Conservation (phyloP, 2,113 vertebrate species). For the Zonotrichia leucophrys region DNA sequence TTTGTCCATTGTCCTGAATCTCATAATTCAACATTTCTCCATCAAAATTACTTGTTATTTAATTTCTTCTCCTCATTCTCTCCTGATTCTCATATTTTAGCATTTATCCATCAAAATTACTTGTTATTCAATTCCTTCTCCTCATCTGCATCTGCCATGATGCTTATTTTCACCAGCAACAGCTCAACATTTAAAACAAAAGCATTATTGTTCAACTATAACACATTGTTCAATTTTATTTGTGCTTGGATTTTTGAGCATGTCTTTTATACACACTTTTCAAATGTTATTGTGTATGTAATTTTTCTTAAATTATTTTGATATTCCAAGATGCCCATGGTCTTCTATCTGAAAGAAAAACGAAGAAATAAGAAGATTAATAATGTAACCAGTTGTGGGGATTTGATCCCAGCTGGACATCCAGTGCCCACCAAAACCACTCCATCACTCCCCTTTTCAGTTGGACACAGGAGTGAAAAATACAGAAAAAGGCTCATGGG, state of each 20-base stretch:
- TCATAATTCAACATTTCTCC: neutral
- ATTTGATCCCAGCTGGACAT: neutral
- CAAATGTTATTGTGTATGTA: neutral
- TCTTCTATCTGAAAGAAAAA: neutral
- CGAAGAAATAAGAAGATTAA: neutral
- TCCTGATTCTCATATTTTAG: neutral
- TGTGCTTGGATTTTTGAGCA: neutral
- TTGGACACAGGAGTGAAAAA: neutral
- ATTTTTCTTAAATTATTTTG: neutral
- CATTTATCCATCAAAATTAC: neutral
- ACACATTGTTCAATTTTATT: neutral
- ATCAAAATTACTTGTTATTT: neutral
- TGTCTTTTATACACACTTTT: neutral
- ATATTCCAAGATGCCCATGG: neutral
- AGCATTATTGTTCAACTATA: neutral
- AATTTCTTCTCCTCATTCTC: neutral
- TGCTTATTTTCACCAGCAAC: neutral
- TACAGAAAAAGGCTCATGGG: accelerated
- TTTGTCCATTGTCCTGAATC: neutral
- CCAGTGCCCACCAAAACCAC: neutral
- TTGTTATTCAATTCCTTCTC: neutral
- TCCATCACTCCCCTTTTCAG: neutral
- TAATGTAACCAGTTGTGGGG: neutral
- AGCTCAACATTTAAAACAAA: neutral
- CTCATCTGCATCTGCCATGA: neutral